Evolutionary conservation across 2,113 vertebrate species (phyloP).

Genomic region (Solea senegalensis): DNA sequence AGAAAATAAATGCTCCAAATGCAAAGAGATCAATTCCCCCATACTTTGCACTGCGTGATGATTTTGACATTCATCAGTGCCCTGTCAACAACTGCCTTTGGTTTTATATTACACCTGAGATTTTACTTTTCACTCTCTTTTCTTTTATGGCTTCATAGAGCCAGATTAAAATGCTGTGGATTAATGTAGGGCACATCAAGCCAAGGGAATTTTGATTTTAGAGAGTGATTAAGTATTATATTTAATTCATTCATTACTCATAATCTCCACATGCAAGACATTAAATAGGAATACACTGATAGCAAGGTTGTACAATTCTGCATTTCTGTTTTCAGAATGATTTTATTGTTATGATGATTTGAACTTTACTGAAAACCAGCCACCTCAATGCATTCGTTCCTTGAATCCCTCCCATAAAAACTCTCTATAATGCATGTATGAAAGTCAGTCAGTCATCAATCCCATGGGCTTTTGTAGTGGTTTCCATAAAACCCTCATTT

Average conservation of each 20-base stretch:
- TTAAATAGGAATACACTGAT: conserved; percentile 2
- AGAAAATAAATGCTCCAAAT: conserved; percentile 50
- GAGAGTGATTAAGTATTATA: conserved; percentile 44
- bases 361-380: conserved; percentile 11
- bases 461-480: conserved; percentile 1
- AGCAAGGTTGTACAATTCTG: not conserved
- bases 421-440: conserved; percentile 36
- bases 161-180: conserved; percentile 68
- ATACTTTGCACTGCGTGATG: conserved; percentile 61
- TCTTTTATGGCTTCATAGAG: conserved; percentile 66
- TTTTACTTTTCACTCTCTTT: conserved; percentile 36
- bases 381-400: not conserved
- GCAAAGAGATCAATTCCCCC: conserved; percentile 71
- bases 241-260: conserved; percentile 21
- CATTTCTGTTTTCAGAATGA: not conserved
- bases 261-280: not conserved
- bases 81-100: conserved; percentile 74
- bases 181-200: conserved; percentile 31
- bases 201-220: conserved; percentile 1
- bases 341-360: conserved; percentile 1
- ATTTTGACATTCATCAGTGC: conserved; percentile 76
- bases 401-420: conserved; percentile 3
- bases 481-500: conserved; percentile 39
- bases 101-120: conserved; percentile 76
- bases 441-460: conserved; percentile 38